phyloP scores from a whole-genome alignment of 2,113 vertebrate genomes.

The Ageneiosus marmoratus region DNA sequence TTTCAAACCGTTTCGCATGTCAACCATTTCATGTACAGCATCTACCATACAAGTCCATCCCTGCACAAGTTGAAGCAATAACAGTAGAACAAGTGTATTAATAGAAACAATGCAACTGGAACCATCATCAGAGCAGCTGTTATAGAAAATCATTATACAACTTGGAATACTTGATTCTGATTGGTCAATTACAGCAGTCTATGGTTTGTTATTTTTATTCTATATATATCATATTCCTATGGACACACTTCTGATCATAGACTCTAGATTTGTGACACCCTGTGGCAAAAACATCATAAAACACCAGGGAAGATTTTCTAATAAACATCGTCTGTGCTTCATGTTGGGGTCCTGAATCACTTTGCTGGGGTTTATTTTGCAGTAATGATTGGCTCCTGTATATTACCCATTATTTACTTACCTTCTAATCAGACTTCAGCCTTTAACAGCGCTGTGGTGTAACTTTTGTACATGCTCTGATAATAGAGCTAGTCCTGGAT shows the following conservation, averaged over 20 bases:
- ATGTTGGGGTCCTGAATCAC: too few species aligned
- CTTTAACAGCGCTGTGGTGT: not conserved
- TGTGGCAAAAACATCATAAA: too few species aligned
- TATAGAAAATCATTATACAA: not conserved
- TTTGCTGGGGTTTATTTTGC: too few species aligned
- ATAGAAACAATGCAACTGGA: not conserved
- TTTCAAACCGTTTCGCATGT: not conserved
- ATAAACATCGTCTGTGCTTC: too few species aligned
- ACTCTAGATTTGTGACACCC: too few species aligned
- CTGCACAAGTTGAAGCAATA: not conserved
- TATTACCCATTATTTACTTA: not conserved
- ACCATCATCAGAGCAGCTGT: not conserved
- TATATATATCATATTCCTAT: too few species aligned
- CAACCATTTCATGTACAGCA: not conserved
- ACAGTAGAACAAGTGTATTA: not conserved
- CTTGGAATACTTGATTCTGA: too few species aligned
- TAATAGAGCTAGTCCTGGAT: not conserved
- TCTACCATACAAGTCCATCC: not conserved
- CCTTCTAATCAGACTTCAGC: not conserved
- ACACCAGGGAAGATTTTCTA: too few species aligned
- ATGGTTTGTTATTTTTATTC: too few species aligned
- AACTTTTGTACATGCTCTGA: not conserved
- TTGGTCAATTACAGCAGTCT: too few species aligned
- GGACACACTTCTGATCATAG: too few species aligned
- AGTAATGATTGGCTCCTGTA: too few species aligned